Conservation (phyloP, 2,888 invertebrate genomes). For the Drosophila histrio region DNA sequence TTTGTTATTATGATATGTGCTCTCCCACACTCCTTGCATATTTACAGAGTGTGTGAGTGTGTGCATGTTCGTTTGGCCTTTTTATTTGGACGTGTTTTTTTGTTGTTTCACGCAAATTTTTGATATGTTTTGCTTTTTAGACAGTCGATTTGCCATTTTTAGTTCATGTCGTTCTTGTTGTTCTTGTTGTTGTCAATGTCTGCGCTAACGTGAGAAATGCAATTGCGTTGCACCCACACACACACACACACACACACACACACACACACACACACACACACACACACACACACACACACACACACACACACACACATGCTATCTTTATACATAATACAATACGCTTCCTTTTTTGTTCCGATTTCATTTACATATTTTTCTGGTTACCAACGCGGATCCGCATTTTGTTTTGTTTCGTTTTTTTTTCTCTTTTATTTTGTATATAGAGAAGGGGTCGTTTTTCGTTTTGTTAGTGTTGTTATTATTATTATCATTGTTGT, state of each 20-base stretch:
- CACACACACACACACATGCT: conserved; percentile 6
- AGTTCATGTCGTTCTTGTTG: conserved; percentile 34
- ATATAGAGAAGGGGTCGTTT: conserved; percentile 29
- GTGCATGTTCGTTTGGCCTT: conserved; percentile 32
- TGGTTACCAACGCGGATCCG: conserved; percentile 65
- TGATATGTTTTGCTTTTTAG: conserved; percentile 68
- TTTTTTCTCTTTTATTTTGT: conserved; percentile 27
- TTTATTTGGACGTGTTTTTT: conserved; percentile 43
- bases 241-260: conserved; percentile 4
- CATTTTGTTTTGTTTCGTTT: conserved; percentile 32
- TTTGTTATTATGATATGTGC: conserved; percentile 73
- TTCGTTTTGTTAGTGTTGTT: conserved; percentile 48
- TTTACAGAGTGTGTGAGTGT: conserved; percentile 4
- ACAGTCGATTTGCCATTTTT: conserved; percentile 63
- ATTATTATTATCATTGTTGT: conserved; percentile 33
- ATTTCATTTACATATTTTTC: conserved; percentile 71
- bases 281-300: conserved; percentile 12
- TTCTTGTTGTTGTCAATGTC: conserved; percentile 41
- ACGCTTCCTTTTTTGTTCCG: conserved; percentile 19
- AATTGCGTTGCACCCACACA: conserved; percentile 63
- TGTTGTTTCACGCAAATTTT: conserved; percentile 60
- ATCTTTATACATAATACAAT: conserved; percentile 27
- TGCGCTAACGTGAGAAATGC: conserved; percentile 62
- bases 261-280: conserved; percentile 13
- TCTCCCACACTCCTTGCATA: neutral